phyloP scores from a whole-genome alignment of 2,888 invertebrate species.

The Steinernema carpocapsae region DNA sequence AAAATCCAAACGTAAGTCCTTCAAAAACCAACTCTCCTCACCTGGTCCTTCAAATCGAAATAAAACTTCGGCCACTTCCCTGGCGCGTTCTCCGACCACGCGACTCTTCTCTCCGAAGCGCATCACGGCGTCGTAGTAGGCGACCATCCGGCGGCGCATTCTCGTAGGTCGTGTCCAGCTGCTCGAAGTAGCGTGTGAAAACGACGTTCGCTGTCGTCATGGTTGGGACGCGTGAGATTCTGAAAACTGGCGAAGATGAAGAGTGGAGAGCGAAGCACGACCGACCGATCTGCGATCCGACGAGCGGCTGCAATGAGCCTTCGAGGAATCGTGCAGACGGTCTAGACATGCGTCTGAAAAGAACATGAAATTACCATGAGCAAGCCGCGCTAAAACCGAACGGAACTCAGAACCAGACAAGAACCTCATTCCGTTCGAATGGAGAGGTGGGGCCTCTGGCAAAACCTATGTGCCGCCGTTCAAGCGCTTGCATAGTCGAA shows the following conservation, averaged over 20 bases:
- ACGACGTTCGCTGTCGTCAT: slow-evolving; percentile 4
- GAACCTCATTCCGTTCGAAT: too few relatives aligned
- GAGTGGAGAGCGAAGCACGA: background rate
- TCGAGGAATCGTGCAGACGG: too few relatives aligned
- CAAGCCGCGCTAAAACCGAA: too few relatives aligned
- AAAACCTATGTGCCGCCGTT: too few relatives aligned
- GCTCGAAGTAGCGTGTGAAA: slow-evolving; percentile 57
- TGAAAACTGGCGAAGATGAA: background rate
- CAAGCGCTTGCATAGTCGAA: too few relatives aligned
- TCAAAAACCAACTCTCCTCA: background rate
- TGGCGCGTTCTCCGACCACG: slow-evolving; percentile 30
- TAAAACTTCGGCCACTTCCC: slow-evolving; percentile 39
- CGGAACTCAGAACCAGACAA: too few relatives aligned
- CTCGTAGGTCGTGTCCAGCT: slow-evolving; percentile 61
- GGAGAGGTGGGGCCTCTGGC: too few relatives aligned
- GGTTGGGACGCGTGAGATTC: background rate
- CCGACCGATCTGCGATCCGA: background rate
- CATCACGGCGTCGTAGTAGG: slow-evolving; percentile 52
- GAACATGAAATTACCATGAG: too few relatives aligned
- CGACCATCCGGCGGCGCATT: slow-evolving; percentile 59
- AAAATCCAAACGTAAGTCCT: background rate
- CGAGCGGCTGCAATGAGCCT: too few relatives aligned
- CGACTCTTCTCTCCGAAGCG: slow-evolving; percentile 40
- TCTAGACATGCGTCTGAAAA: too few relatives aligned
- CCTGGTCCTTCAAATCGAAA: slow-evolving; percentile 21